These are phyloP conservation scores for Paratilapia polleni DNA, from an alignment of 2,113 vertebrate genomes.

Conservation along the genomic window DNA sequence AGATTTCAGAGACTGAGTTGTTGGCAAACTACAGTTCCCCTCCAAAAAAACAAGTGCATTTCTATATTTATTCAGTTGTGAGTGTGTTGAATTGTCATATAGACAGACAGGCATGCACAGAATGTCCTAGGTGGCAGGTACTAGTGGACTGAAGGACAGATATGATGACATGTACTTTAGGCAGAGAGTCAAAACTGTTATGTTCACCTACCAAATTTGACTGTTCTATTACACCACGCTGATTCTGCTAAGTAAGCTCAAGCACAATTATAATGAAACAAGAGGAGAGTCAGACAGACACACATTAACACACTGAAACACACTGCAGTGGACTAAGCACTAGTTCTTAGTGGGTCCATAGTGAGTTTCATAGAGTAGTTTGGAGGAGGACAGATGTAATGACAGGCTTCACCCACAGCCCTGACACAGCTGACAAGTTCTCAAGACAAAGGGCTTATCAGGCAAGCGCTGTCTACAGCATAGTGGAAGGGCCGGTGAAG, in stretches of 20 bases:
- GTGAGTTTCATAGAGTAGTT: constrained; percentile 43
- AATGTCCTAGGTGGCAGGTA: neutral
- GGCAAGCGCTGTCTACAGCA: constrained; percentile 38
- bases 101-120: neutral
- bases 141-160: neutral
- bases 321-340: constrained; percentile 30
- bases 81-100: neutral
- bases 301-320: constrained; percentile 14
- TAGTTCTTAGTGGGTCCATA: constrained; percentile 25
- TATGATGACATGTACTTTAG: neutral
- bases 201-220: neutral
- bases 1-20: neutral
- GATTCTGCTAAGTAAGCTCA: neutral
- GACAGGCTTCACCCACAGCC: constrained; percentile 58
- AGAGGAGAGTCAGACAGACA: neutral
- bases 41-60: neutral
- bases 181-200: neutral
- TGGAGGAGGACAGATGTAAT: constrained; percentile 60
- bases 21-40: neutral
- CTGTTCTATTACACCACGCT: neutral
- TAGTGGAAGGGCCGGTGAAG: constrained; percentile 4
- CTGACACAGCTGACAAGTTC: constrained; percentile 63
- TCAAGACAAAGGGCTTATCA: constrained; percentile 47
- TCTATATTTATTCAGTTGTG: constrained; percentile 4
- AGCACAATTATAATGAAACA: constrained; percentile 26